phyloP scores from a whole-genome alignment of 2,113 vertebrate genomes.

The Pseudopipra pipra region DNA sequence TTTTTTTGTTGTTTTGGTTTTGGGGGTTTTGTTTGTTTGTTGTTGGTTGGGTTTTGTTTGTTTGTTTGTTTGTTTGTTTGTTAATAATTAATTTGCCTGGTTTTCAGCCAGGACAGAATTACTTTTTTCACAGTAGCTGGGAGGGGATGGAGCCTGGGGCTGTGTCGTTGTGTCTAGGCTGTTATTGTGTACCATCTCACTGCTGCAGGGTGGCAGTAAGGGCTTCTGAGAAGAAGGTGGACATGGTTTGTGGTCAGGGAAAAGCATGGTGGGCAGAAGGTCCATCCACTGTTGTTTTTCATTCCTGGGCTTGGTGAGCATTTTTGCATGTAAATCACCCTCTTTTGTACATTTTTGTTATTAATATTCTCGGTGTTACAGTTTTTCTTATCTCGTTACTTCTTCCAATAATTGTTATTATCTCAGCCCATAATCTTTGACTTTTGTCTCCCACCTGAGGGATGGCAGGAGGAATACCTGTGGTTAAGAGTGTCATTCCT shows the following conservation, averaged over 20 bases:
- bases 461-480: neutral
- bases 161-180: accelerated
- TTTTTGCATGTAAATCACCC: neutral
- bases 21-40: no score
- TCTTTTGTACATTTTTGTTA: neutral
- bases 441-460: neutral
- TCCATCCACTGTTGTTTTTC: neutral
- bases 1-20: no score
- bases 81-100: no score
- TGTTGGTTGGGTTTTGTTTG: neutral
- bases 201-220: no score
- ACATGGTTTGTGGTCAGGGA: accelerated
- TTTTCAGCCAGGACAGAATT: neutral
- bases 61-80: no score
- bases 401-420: neutral
- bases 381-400: neutral
- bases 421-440: neutral
- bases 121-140: neutral
- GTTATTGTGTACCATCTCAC: neutral
- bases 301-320: neutral
- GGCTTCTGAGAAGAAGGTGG: neutral
- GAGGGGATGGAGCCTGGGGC: neutral
- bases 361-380: neutral
- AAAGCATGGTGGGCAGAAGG: neutral
- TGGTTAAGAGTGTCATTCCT: neutral